Conservation (phyloP, 2,888 invertebrate genomes). For the Cryptocephalus primarius region DNA sequence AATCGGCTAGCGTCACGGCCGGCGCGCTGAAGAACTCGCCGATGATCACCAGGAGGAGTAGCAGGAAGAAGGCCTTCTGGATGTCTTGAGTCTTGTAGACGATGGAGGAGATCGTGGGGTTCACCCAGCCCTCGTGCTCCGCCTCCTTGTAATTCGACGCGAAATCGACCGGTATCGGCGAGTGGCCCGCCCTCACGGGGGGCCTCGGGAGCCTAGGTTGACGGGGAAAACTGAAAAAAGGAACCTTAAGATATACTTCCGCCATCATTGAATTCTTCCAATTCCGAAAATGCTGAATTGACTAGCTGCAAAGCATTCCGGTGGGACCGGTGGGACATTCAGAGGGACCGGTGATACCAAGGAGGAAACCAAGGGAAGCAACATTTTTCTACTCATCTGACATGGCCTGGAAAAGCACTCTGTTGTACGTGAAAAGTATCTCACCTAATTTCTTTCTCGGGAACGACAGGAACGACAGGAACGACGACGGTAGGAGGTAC, state of each 20-base stretch:
- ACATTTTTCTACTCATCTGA: too few relatives aligned
- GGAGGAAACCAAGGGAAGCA: too few relatives aligned
- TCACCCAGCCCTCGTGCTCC: constrained; percentile 65
- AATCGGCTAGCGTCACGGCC: constrained; percentile 88
- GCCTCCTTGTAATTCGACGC: constrained; percentile 64
- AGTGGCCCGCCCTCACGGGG: constrained; percentile 42
- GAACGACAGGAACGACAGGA: too few relatives aligned
- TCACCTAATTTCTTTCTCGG: too few relatives aligned
- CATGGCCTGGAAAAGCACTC: too few relatives aligned
- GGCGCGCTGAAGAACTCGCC: constrained; percentile 98
- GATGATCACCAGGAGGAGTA: constrained; percentile 83
- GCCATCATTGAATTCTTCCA: too few relatives aligned
- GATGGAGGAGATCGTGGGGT: constrained; percentile 86
- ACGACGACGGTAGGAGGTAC: too few relatives aligned
- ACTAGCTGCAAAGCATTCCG: too few relatives aligned
- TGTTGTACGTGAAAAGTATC: too few relatives aligned
- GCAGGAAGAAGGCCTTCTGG: constrained; percentile 89
- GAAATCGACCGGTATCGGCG: constrained; percentile 66
- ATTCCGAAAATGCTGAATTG: too few relatives aligned
- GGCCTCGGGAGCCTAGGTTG: constrained; percentile 36
- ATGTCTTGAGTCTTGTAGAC: constrained; percentile 86
- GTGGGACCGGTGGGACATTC: too few relatives aligned
- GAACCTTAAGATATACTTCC: constrained; percentile 6
- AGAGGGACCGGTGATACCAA: too few relatives aligned
- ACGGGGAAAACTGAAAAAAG: constrained; percentile 25